Percentiles rank a stretch among this genome's conserved stretches.
Evolutionary conservation across 2,888 invertebrate species (phyloP).

Genomic region (Philereme vetulata): DNA sequence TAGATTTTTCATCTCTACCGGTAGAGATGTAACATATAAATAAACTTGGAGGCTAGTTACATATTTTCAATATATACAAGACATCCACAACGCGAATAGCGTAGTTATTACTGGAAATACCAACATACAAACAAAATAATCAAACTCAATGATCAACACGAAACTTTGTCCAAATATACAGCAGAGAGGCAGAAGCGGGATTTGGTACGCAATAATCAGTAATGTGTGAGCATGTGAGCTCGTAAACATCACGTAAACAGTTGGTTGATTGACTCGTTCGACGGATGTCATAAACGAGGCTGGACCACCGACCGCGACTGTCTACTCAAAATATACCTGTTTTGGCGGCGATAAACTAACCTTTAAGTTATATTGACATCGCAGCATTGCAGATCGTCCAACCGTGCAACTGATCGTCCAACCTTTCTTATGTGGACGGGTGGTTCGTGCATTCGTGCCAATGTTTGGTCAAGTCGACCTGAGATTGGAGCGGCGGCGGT

Average conservation of each 20-base stretch:
- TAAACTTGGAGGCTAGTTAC: too few species aligned
- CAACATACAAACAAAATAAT: constrained; percentile 14
- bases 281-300: constrained; percentile 52
- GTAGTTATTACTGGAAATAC: constrained; percentile 10
- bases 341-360: background rate
- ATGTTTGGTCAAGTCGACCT: too few species aligned
- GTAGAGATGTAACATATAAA: too few species aligned
- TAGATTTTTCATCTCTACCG: too few species aligned
- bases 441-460: too few species aligned
- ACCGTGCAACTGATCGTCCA: too few species aligned
- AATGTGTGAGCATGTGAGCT: constrained; percentile 41
- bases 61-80: too few species aligned
- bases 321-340: constrained; percentile 1
- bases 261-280: constrained; percentile 48
- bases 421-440: too few species aligned
- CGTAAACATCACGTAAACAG: constrained; percentile 56
- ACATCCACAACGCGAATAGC: too few species aligned
- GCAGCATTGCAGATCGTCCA: too few species aligned
- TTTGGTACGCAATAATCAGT: constrained; percentile 22
- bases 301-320: constrained; percentile 41
- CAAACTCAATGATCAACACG: background rate
- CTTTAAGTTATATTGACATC: too few species aligned
- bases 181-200: constrained; percentile 11
- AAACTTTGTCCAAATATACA: constrained; percentile 12
- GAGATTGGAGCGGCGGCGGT: too few species aligned